phyloP scores from a whole-genome alignment of 2,797 vertebrate species.

The Leucoraja ocellata region DNA sequence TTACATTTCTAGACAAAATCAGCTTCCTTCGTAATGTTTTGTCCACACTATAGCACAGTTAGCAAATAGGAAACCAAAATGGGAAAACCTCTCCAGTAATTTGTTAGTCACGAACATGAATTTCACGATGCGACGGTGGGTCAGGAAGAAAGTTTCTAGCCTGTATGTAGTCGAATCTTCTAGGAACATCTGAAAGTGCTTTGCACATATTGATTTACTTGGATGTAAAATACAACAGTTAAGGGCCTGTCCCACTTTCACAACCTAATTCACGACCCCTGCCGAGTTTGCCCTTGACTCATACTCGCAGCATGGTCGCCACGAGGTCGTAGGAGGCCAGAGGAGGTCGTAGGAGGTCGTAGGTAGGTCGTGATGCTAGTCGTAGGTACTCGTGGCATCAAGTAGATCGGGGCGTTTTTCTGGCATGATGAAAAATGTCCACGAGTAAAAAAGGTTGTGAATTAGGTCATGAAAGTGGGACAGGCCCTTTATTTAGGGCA shows the following conservation, averaged over 20 bases:
- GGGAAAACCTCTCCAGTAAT: background rate
- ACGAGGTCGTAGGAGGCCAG: no score
- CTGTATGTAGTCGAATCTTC: background rate
- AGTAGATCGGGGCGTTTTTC: no score
- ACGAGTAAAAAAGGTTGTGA: no score
- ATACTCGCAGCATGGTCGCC: no score
- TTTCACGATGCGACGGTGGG: background rate
- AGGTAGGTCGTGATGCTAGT: no score
- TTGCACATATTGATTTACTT: background rate
- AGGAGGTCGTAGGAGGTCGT: no score
- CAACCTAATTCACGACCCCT: no score
- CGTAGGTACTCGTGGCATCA: no score
- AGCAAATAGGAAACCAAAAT: constrained; percentile 6
- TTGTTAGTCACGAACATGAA: background rate
- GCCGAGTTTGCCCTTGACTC: no score
- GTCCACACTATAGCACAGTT: background rate
- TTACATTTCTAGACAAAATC: background rate
- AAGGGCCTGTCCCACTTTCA: no score
- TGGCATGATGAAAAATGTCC: no score
- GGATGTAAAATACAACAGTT: background rate
- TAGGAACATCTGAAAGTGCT: background rate
- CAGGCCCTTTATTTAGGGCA: background rate
- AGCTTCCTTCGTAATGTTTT: background rate
- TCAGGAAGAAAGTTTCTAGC: background rate
- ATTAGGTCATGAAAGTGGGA: no score